These are phyloP conservation scores for Cremastinae sp. DNA, from an alignment of 2,888 invertebrate species.

Conservation along the genomic window DNA sequence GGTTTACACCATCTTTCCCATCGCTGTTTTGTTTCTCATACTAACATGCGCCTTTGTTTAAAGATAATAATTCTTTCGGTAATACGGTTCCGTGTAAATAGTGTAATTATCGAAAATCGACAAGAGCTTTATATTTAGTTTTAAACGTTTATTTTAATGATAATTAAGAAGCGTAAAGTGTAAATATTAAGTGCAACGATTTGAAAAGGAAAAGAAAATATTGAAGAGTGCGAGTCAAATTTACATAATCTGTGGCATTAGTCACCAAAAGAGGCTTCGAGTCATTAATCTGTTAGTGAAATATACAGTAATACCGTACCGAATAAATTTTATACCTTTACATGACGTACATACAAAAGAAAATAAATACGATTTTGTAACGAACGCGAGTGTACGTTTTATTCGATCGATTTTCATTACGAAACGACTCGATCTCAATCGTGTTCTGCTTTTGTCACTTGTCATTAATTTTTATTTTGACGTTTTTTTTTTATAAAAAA, in stretches of 20 bases:
- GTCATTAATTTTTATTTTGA: no score
- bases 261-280: slow-evolving; percentile 54
- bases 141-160: no score
- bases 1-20: slow-evolving; percentile 90
- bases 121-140: background rate
- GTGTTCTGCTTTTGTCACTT: no score
- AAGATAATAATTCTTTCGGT: slow-evolving; percentile 73
- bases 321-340: slow-evolving; percentile 14
- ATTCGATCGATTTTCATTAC: no score
- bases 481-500: no score
- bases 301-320: no score
- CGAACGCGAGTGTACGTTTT: slow-evolving; percentile 8
- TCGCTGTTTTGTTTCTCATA: slow-evolving; percentile 88
- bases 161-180: no score
- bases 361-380: slow-evolving; percentile 25
- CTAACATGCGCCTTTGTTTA: slow-evolving; percentile 91
- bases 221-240: slow-evolving; percentile 44
- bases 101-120: background rate
- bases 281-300: slow-evolving; percentile 30
- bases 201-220: background rate
- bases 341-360: slow-evolving; percentile 4
- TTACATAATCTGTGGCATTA: slow-evolving; percentile 62
- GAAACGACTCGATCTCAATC: no score
- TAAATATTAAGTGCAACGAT: background rate
- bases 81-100: background rate